These are phyloP conservation scores for Ichneumon xanthorius DNA, from an alignment of 2,888 invertebrate genomes.

Conservation along the genomic window DNA sequence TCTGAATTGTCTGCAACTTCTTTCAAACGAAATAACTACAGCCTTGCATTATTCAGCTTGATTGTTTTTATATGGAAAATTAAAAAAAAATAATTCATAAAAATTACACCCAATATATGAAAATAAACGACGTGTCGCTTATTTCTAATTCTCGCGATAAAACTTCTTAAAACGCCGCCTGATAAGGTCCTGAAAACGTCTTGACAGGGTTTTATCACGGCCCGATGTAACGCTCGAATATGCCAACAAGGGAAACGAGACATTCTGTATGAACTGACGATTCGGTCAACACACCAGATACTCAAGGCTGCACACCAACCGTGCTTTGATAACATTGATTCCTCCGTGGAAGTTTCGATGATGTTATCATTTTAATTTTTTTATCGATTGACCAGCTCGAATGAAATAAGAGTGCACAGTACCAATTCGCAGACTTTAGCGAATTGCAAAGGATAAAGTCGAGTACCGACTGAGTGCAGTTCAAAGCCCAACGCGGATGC, in stretches of 20 bases:
- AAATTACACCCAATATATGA: neutral
- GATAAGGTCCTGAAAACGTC: too few relatives aligned
- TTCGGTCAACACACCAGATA: too few relatives aligned
- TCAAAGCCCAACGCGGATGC: conserved; percentile 46
- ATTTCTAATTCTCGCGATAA: too few relatives aligned
- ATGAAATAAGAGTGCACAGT: neutral
- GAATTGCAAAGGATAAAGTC: conserved; percentile 19
- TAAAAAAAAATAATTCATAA: neutral
- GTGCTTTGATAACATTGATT: too few relatives aligned
- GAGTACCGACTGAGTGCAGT: conserved; percentile 53
- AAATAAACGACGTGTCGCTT: neutral
- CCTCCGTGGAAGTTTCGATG: neutral
- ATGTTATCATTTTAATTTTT: neutral
- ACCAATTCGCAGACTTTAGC: neutral
- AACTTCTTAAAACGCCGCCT: too few relatives aligned
- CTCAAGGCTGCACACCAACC: too few relatives aligned
- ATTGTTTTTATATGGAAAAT: neutral
- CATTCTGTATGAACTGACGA: too few relatives aligned
- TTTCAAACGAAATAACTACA: neutral
- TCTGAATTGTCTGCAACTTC: conserved; percentile 1
- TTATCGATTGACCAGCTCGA: neutral
- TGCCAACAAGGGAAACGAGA: too few relatives aligned
- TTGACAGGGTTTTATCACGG: too few relatives aligned
- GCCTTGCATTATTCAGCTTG: neutral
- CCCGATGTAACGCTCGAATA: too few relatives aligned